phyloP scores from a whole-genome alignment of 2,888 invertebrate species.

The Chirona hameri region DNA sequence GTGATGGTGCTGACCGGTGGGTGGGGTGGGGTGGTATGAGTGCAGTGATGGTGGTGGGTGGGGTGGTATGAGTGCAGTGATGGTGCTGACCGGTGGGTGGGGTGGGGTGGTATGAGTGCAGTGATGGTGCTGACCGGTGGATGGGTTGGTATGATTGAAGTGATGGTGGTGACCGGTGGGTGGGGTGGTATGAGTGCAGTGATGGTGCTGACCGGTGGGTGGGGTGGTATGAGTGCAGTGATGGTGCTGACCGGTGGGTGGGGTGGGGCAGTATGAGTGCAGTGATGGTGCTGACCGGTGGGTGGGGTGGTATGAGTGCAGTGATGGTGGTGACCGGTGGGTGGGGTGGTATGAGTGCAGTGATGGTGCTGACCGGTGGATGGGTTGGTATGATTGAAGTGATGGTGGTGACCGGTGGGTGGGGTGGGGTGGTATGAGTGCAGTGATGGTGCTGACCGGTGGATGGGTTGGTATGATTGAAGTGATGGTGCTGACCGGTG shows the following conservation, averaged over 20 bases:
- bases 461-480: conserved; percentile 6
- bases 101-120: no score
- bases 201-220: conserved; percentile 57
- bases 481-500: conserved; percentile 57
- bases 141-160: background rate
- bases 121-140: conserved; percentile 57
- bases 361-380: conserved; percentile 57
- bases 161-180: conserved; percentile 58
- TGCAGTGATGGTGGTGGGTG: conserved; percentile 47
- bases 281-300: conserved; percentile 57
- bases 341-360: background rate
- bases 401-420: conserved; percentile 58
- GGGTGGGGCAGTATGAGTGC: no score
- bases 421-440: no score
- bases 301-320: background rate
- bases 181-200: no score
- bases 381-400: no score
- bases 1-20: conserved; percentile 57
- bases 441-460: conserved; percentile 57
- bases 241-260: conserved; percentile 57
- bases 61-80: no score
- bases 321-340: conserved; percentile 58
- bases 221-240: no score
- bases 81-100: conserved; percentile 57
- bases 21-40: background rate